phyloP scores from a whole-genome alignment of 2,113 vertebrate genomes.

The Penelope pileata region DNA sequence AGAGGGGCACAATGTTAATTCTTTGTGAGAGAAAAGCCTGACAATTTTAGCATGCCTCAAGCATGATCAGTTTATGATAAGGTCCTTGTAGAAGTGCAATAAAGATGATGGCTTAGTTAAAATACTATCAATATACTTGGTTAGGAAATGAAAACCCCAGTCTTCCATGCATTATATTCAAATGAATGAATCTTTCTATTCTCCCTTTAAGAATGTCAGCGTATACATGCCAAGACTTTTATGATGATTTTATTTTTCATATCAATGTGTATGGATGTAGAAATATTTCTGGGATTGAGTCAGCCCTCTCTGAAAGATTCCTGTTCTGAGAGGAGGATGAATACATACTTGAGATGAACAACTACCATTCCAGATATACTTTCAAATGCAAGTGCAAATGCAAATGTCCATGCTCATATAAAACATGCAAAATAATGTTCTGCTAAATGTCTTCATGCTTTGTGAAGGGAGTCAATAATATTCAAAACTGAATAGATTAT shows the following conservation, averaged over 20 bases:
- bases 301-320: not conserved
- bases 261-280: not conserved
- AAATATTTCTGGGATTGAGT: not conserved
- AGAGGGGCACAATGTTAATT: slow-evolving; percentile 45
- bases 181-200: not conserved
- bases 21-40: slow-evolving; percentile 40
- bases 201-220: not conserved
- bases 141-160: not conserved
- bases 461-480: not conserved
- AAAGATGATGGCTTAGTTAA: slow-evolving; percentile 62
- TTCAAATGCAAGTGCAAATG: not conserved
- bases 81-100: slow-evolving; percentile 19
- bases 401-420: not conserved
- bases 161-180: not conserved
- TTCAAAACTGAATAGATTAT: rapidly evolving
- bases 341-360: not conserved
- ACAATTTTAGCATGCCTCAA: slow-evolving; percentile 20
- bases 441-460: not conserved
- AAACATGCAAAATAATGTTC: not conserved
- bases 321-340: not conserved
- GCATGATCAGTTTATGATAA: slow-evolving; percentile 7
- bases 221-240: not conserved
- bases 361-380: not conserved
- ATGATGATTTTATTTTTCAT: not conserved
- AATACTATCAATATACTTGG: slow-evolving; percentile 19